Base-by-base conservation (phyloP, 2,888 invertebrate species). In the Phlogophora meticulosa region DNA sequence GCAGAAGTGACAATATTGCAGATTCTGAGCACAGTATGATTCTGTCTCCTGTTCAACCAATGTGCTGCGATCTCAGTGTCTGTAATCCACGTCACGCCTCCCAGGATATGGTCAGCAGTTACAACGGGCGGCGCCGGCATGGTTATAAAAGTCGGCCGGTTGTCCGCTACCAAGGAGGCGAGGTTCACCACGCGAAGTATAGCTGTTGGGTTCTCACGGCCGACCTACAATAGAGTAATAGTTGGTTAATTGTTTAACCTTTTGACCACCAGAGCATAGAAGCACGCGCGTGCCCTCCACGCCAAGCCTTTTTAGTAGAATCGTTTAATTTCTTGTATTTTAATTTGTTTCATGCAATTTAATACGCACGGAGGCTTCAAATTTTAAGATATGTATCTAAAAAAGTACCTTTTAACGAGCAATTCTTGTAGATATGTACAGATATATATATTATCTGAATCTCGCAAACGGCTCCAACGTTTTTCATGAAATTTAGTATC, bases 1-100 rank as follows among this genome's bases (percentile, higher is more conserved):
- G 0, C 17, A 7, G 65, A 76, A 64, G 88, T 92, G 13, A 86
- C 81, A 10, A 93, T 76, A 72, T 96, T 91, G 87, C 97, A 98
- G 13, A 97, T 92, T 40, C 96, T 95, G n/a, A 97, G 87, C 32
- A 96, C 92, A 2, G 96, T 95, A 61, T 96, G 90, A 87, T 97
- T 99, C 93, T 99, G 99, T 20, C 98, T 96, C 36, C 99, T 96
- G 89, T 99, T 99, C 71, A 98, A 95, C 97, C 98, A 98, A 40
- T 97, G 96, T 0, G 97, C 97, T 0, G 97, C 96, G 4, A 99
- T 88, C 56, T 97, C 96, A 0, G 94, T 92, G 43, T 96, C 94
- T 7, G 96, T 96, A 20, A 97, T 95, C 99, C 99, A 99, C 0
- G 94, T 94, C 0, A 98, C 97, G 4, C 96, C 96, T 57, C 96